phyloP scores from a whole-genome alignment of 2,888 invertebrate species.

The Rosalia funebris region DNA sequence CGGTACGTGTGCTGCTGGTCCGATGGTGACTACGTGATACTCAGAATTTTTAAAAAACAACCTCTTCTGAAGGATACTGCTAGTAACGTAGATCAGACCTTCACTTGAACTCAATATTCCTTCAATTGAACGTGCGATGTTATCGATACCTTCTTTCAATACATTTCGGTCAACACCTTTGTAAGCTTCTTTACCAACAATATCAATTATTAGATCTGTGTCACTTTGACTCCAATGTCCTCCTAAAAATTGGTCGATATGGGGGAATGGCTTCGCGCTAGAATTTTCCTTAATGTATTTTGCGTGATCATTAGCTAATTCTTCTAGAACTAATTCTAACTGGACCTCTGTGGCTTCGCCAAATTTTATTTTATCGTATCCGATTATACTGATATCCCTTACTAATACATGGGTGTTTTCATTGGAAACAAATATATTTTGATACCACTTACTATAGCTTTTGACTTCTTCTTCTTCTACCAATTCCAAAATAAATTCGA shows the following conservation, averaged over 20 bases:
- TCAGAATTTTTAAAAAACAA: conserved; percentile 1
- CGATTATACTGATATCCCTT: neutral
- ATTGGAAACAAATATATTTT: neutral
- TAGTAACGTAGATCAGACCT: neutral
- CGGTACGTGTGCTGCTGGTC: neutral
- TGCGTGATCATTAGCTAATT: conserved; percentile 4
- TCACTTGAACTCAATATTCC: too few relatives aligned
- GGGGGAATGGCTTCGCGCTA: neutral
- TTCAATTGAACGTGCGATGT: neutral
- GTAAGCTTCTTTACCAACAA: neutral
- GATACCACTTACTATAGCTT: too few relatives aligned
- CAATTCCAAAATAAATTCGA: conserved; percentile 1
- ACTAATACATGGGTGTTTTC: neutral
- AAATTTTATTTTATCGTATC: conserved; percentile 1
- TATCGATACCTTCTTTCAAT: neutral
- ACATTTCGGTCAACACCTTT: neutral
- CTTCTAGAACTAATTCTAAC: conserved; percentile 3
- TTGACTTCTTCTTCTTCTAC: conserved; percentile 2
- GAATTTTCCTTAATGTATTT: conserved; percentile 3
- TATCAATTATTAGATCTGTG: neutral
- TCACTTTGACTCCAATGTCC: too few relatives aligned
- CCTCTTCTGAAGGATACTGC: neutral
- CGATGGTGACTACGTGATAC: neutral
- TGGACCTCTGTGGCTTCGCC: neutral
- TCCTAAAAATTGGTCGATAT: neutral